A percentile compares a stretch with the other conserved stretches of the same genome.
Conservation (phyloP, 1,140 invertebrate species). For the Drosophila eugracilis region DNA sequence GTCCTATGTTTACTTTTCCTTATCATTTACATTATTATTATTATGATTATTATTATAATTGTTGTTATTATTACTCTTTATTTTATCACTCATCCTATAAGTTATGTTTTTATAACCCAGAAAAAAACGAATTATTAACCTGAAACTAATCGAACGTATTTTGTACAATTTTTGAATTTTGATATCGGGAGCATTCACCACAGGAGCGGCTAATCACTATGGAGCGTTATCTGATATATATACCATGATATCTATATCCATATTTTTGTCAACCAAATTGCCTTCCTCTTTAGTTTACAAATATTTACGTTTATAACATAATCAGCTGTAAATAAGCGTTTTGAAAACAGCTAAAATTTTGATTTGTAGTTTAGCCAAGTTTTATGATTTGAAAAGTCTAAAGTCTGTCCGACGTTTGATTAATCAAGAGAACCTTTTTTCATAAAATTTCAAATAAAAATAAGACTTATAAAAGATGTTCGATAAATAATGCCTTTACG, state of each 20-base stretch:
- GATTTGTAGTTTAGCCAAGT: conserved; percentile 35
- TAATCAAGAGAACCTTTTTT: background rate
- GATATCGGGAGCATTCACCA: conserved; percentile 69
- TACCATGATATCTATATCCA: conserved; percentile 24
- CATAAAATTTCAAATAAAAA: too few species aligned
- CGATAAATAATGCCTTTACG: background rate
- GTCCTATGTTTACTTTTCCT: conserved; percentile 45
- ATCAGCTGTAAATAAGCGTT: conserved; percentile 48
- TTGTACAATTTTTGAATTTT: conserved; percentile 84
- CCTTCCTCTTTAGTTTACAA: conserved; percentile 12
- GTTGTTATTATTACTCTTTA: conserved; percentile 10
- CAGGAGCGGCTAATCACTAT: conserved; percentile 46
- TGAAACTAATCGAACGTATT: conserved; percentile 73
- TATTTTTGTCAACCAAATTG: conserved; percentile 14
- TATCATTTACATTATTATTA: conserved; percentile 22
- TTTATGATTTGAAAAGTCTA: conserved; percentile 3
- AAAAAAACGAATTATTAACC: conserved; percentile 20
- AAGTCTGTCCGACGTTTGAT: background rate
- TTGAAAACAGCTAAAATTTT: conserved; percentile 53
- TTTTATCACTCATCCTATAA: conserved; percentile 18
- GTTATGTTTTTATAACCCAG: conserved; percentile 20
- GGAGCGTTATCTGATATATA: conserved; percentile 49
- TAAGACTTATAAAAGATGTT: too few species aligned
- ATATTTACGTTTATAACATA: conserved; percentile 18
- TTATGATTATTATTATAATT: too few species aligned